Evolutionary conservation across 2,888 invertebrate species (phyloP), one percentile per base, ranked within the genome.

Genomic region (Uropetala carovei): DNA sequence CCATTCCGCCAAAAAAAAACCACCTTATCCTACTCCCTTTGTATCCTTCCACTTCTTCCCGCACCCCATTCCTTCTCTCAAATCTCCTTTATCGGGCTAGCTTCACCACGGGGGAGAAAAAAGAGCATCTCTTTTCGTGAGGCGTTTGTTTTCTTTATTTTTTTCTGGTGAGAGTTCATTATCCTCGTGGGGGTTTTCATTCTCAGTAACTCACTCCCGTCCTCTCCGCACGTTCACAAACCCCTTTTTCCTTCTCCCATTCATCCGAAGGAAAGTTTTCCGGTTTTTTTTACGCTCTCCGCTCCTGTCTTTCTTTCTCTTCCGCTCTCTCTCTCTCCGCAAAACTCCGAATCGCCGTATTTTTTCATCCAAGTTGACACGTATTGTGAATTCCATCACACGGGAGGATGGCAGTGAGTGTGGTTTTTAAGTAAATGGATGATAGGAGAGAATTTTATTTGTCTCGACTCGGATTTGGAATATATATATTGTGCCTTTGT

Each of bases 131-230:
- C 43, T 89, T 89, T 64, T 68, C 43, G 89, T 14, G 18, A 64
- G 43, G 56, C 57, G n/a, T 83, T 83, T 43, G 83, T 83, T n/a
- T 43, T 89, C 43, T 27, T 43, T 75, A 75, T 75, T 75, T 75
- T 64, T 75, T 75, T 75, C n/a, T 75, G 18, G 4, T n/a, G 18
- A 11, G 64, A 64, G 89, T 89, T 89, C 89, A 64, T 89, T 89
- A 89, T 89, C 64, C 89, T 89, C 89, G 18, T 89, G 89, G 56
- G 43, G 89, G 64, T 68, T 89, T 89, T 68, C 89, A 89, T 64
- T 68, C 64, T 10, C 43, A 30, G 89, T 64, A 86, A 86, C 86
- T 60, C 30, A 27, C 75, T 75, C 27, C 13, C 22, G 22, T 75
- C 75, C 75, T 75, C 27, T 75, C 75, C 75, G 18, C 75, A 43